These are phyloP conservation scores for Erebia aethiops DNA, from an alignment of 2,888 invertebrate species.

Conservation along the genomic window DNA sequence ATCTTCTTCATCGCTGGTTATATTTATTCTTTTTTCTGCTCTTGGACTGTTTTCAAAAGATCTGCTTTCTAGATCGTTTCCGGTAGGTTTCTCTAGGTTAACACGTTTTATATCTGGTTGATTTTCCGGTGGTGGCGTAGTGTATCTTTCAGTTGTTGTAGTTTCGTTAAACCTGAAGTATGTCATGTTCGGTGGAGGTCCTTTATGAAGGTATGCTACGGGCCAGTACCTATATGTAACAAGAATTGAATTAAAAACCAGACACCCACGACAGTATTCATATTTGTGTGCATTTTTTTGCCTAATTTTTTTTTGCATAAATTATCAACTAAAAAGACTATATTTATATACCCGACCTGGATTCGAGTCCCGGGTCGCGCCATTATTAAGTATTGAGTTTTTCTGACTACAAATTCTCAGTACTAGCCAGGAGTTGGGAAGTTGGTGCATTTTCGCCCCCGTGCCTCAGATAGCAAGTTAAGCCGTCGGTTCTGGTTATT, in stretches of 20 bases:
- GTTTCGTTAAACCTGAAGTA: slow-evolving; percentile 75
- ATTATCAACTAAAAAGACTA: too few relatives aligned
- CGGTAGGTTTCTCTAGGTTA: slow-evolving; percentile 28
- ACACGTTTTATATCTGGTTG: slow-evolving; percentile 26
- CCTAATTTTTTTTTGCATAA: too few relatives aligned
- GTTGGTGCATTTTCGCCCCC: too few relatives aligned
- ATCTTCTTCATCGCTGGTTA: slow-evolving; percentile 51
- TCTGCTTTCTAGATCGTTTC: slow-evolving; percentile 39
- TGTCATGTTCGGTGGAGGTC: slow-evolving; percentile 89
- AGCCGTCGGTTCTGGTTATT: too few relatives aligned
- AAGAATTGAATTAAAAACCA: background rate
- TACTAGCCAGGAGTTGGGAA: too few relatives aligned
- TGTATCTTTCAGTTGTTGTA: slow-evolving; percentile 39
- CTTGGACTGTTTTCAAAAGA: slow-evolving; percentile 45
- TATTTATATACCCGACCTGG: too few relatives aligned
- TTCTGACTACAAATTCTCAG: too few relatives aligned
- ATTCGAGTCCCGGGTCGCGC: too few relatives aligned
- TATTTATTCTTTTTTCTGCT: slow-evolving; percentile 63
- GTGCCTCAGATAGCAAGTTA: too few relatives aligned
- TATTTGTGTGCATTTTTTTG: background rate
- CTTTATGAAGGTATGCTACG: slow-evolving; percentile 91
- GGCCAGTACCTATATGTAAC: slow-evolving; percentile 85
- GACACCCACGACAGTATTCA: background rate
- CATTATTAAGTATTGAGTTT: too few relatives aligned
- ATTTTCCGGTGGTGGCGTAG: slow-evolving; percentile 19